Conservation (phyloP, 2,113 vertebrate species). For the Tachuris rubrigastra region DNA sequence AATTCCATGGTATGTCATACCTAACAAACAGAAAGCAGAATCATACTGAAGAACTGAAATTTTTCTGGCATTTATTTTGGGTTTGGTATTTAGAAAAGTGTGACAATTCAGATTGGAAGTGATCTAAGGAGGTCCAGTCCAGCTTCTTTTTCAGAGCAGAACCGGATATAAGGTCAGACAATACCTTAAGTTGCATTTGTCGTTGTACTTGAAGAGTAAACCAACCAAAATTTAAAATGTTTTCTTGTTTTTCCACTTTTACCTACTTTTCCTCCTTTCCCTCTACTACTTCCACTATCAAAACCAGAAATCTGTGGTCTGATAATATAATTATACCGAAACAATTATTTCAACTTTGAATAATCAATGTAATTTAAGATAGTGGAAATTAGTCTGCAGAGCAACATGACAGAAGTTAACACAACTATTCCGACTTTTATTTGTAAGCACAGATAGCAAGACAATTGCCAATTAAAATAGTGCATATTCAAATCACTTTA, state of each 20-base stretch:
- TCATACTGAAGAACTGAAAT: not conserved
- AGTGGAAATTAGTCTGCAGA: not conserved
- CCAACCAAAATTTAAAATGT: not conserved
- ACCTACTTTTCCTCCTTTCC: not conserved
- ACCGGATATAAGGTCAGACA: not conserved
- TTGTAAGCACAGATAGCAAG: slow-evolving; percentile 4
- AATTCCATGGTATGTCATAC: not conserved
- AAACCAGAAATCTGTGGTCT: not conserved
- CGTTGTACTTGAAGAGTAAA: not conserved
- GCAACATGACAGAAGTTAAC: slow-evolving; percentile 55
- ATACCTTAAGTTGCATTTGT: not conserved
- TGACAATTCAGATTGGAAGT: not conserved
- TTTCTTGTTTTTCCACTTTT: not conserved
- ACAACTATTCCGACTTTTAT: slow-evolving; percentile 7
- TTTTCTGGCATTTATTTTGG: not conserved
- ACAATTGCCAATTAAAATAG: slow-evolving; percentile 34
- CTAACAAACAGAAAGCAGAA: not conserved
- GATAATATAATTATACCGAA: not conserved
- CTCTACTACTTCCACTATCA: not conserved
- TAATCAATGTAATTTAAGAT: not conserved
- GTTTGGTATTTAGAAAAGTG: not conserved
- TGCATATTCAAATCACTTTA: slow-evolving; percentile 29
- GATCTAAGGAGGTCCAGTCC: not conserved
- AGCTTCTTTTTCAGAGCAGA: not conserved
- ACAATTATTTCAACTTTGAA: not conserved